Evolutionary conservation across 2,113 vertebrate genomes (phyloP), one percentile per base, ranked within the genome.

Genomic region (Cottus gobio): DNA sequence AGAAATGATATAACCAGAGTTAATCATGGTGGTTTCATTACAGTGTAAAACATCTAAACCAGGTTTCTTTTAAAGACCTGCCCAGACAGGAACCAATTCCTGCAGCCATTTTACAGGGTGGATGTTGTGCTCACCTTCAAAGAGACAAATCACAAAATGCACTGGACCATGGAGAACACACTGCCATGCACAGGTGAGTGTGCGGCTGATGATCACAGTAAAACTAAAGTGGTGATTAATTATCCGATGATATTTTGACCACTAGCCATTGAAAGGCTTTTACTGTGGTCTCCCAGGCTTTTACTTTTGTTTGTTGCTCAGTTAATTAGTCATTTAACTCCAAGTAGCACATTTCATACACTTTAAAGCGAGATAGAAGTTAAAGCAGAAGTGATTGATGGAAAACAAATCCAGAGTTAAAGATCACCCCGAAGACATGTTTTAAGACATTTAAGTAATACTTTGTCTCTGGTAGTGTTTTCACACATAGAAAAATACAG

Each of bases 101-200:
- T 48, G 16, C 94, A 93, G 87, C 65, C 77, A 7, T 93, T 93
- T 91, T 94, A 86, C 68, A 91, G 90, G 71, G 63, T 93, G 56
- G 91, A 95, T 71, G 91, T 93, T 78, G 91, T 90, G 48, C 89
- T 95, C 84, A 91, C 76, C 46, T 95, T 95, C 82, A 91, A 90
- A 60, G 91, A 94, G 93, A 90, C 89, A 61, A 87, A 90, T 56
- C 66, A 92, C 79, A 91, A 91, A 57, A 92, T 93, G 86, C 83
- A 91, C 54, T 94, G 94, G 95, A 93, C 66, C 1, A 88, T 94
- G 90, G 93, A 96, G 85, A 95, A 93, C 87, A 77, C 86, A 64
- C 94, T 92, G 71, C 90, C 78, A 62, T 94, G 92, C 57, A 73
- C 72, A 91, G 93, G 92, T 94, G 60, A 94, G 93, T 79, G 70